Base-by-base conservation (phyloP, 2,113 vertebrate genomes). In the Baryphthengus martii region DNA sequence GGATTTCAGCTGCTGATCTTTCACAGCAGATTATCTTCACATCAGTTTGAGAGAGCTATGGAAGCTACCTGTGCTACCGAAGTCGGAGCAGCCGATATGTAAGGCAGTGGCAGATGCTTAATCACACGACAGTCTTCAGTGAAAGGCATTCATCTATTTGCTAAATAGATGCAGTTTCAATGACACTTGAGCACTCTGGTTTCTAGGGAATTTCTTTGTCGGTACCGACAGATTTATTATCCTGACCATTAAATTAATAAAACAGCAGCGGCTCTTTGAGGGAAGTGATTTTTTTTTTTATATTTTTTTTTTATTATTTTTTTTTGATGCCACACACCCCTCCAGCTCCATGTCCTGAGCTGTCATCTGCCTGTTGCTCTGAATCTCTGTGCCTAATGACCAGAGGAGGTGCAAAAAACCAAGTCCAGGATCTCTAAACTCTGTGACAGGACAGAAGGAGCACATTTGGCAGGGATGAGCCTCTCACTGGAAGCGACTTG, bases 181-280 rank as follows among this genome's bases (percentile, higher is more conserved):
- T 96, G 97, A 96, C 94, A 96, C 87, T 96, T 56, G 81, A 96
- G 52, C 88, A 26, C 82, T 91, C 47, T 50, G 35, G 82, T 92
- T 96, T 86, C 93, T 39, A 55, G 86, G 95, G 97, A 88, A 96
- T 97, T 97, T 96, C 92, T 89, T 89, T 88, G 93, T 89, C 89
- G 56, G 94, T 94, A 91, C 95, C 85, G 88, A 96, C 91, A 94
- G 89, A 96, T 97, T 89, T 95, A 95, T 97, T 97, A 95, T 93
- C 86, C 52, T 88, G 86, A 72, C 85, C 85, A 44, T 95, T 92
- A 95, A 91, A 94, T 95, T 83, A 93, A 94, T 94, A 88, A 73
- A 92, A 77, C 2, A 12, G 84, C 52, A 59, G 47, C 33, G 82
- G 89, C 45, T 91, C 62, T 87, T 70, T 28, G 67, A 93, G 44